These are phyloP conservation scores for Coptodon bakossiorum DNA, from an alignment of 2,113 vertebrate genomes.

Conservation along the genomic window DNA sequence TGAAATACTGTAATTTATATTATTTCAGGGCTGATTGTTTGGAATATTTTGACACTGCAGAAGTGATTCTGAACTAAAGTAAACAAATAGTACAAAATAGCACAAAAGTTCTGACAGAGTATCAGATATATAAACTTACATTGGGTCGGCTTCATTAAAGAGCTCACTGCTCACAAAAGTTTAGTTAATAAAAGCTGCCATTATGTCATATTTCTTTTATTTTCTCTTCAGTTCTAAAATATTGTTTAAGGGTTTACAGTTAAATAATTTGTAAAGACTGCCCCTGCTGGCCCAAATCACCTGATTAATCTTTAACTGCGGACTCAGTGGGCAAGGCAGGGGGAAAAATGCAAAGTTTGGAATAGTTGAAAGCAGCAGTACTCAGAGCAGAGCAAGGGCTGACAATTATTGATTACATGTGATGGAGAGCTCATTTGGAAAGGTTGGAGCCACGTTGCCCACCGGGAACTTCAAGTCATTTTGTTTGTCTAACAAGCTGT, in stretches of 20 bases:
- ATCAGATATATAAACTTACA: not conserved
- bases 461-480: not conserved
- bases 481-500: slow-evolving; percentile 51
- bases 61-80: not conserved
- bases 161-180: not conserved
- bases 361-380: not conserved
- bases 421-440: slow-evolving; percentile 43
- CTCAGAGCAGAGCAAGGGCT: not conserved
- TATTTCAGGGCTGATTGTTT: slow-evolving; percentile 12
- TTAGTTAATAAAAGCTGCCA: not conserved
- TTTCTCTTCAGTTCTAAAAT: not conserved
- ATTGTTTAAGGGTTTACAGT: not conserved
- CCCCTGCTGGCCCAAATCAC: not conserved
- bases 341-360: not conserved
- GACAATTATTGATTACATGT: slow-evolving; percentile 43
- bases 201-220: not conserved
- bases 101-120: not conserved
- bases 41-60: not conserved
- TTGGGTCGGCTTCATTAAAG: not conserved
- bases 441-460: slow-evolving; percentile 10
- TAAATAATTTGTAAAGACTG: not conserved
- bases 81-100: not conserved
- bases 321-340: not conserved
- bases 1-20: not conserved
- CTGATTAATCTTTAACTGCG: slow-evolving; percentile 7